Evolutionary conservation across 2,888 invertebrate genomes (phyloP).

Genomic region (Sphaerophoria rueppellii): DNA sequence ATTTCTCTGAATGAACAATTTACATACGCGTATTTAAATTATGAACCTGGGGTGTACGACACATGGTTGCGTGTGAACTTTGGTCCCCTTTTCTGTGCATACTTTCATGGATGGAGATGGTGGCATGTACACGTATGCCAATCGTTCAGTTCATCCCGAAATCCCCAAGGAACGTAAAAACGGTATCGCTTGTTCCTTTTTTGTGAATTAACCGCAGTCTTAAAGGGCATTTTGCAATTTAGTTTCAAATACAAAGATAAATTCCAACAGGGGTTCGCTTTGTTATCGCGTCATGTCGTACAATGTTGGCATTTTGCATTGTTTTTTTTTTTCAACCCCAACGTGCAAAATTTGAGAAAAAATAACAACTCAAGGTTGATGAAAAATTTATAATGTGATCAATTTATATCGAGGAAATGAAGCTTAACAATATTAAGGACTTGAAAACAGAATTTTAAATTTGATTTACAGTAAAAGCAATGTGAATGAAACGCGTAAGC

Average conservation of each 20-base stretch:
- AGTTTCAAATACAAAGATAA: slow-evolving; percentile 36
- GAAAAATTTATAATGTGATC: no score
- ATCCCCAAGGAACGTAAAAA: slow-evolving; percentile 36
- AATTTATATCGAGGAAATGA: no score
- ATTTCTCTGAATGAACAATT: slow-evolving; percentile 52
- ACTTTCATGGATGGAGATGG: background rate
- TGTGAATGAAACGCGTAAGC: no score
- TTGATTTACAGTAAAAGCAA: no score
- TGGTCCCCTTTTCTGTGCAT: slow-evolving; percentile 33
- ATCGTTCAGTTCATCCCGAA: slow-evolving; percentile 62
- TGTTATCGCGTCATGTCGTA: slow-evolving; percentile 64
- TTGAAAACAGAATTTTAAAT: no score
- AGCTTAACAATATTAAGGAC: no score
- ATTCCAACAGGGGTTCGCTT: slow-evolving; percentile 48
- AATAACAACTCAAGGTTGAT: no score
- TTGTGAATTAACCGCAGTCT: slow-evolving; percentile 70
- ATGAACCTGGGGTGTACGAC: slow-evolving; percentile 11
- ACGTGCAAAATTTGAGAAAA: slow-evolving; percentile 51
- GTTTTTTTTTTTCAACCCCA: slow-evolving; percentile 48
- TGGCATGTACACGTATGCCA: slow-evolving; percentile 24
- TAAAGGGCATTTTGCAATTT: no score
- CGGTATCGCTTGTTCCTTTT: slow-evolving; percentile 48
- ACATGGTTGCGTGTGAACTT: slow-evolving; percentile 59
- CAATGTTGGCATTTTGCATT: slow-evolving; percentile 24
- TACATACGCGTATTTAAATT: slow-evolving; percentile 57